Conservation (phyloP, 2,888 invertebrate species). For the Bimastos eiseni region DNA sequence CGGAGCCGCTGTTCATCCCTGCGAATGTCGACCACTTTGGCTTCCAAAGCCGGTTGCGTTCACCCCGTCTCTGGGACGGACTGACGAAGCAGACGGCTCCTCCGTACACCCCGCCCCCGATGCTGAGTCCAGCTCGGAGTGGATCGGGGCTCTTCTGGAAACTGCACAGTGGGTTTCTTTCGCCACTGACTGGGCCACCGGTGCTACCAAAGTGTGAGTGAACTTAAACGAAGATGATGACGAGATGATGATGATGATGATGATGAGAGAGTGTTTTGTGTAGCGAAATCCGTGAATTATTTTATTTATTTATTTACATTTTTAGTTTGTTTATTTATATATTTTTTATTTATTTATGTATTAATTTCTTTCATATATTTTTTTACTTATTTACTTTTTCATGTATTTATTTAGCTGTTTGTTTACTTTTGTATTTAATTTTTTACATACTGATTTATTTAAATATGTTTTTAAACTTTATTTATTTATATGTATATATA, state of each 20-base stretch:
- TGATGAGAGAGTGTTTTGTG: too few relatives aligned
- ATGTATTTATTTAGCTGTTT: too few relatives aligned
- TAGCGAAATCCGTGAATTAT: too few relatives aligned
- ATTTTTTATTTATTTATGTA: too few relatives aligned
- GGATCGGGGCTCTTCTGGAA: constrained; percentile 81
- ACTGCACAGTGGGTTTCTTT: constrained; percentile 47
- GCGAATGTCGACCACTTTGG: constrained; percentile 51
- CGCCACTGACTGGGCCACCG: not conserved
- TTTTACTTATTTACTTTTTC: too few relatives aligned
- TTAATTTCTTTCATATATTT: too few relatives aligned
- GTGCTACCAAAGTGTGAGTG: not conserved
- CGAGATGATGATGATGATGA: constrained; percentile 18
- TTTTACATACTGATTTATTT: not conserved
- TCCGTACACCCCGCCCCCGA: constrained; percentile 89
- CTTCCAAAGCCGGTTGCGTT: constrained; percentile 67
- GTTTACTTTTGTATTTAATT: too few relatives aligned
- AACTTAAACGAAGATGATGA: not conserved
- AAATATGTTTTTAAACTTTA: too few relatives aligned
- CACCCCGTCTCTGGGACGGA: constrained; percentile 53
- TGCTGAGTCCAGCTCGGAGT: constrained; percentile 85
- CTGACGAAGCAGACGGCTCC: constrained; percentile 61
- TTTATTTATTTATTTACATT: too few relatives aligned
- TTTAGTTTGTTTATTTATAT: too few relatives aligned
- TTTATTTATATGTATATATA: too few relatives aligned
- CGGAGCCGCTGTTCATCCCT: constrained; percentile 64